A percentile compares a stretch with the other conserved stretches of the same genome.
Conservation (phyloP, 1,140 invertebrate species). For the Steinernema feltiae region DNA sequence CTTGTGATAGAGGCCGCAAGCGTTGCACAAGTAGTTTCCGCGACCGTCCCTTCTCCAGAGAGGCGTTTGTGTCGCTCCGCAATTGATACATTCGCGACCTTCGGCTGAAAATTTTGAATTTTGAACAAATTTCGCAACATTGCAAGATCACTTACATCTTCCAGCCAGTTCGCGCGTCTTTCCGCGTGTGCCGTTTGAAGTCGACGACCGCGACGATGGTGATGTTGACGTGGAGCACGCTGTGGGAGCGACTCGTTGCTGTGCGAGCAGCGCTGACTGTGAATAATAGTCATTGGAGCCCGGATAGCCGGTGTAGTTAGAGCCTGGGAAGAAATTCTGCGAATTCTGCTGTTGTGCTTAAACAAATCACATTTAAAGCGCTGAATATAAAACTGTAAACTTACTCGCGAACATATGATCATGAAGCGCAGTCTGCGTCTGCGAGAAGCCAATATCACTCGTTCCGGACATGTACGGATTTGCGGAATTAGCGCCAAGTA, state of each 20-base stretch:
- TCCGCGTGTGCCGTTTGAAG: background rate
- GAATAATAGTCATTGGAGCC: background rate
- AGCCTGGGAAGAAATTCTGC: background rate
- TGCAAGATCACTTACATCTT: background rate
- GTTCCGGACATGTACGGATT: background rate
- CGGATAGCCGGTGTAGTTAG: background rate
- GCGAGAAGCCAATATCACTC: background rate
- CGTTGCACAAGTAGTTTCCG: constrained; percentile 96
- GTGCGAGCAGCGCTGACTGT: background rate
- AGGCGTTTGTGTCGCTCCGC: constrained; percentile 86
- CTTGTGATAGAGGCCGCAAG: constrained; percentile 78
- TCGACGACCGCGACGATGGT: background rate
- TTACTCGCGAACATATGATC: constrained; percentile 2
- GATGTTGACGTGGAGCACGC: constrained; percentile 1
- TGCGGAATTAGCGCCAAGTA: background rate
- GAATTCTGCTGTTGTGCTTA: background rate
- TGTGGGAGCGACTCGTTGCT: background rate
- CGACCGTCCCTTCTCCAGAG: constrained; percentile 85
- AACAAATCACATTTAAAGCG: background rate
- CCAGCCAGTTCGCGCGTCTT: background rate
- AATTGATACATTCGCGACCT: constrained; percentile 91
- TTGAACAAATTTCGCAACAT: constrained; percentile 1
- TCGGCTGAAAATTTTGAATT: constrained; percentile 66
- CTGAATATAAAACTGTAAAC: background rate
- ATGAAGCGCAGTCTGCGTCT: background rate